A percentile compares a stretch with the other conserved stretches of the same genome.
These are phyloP conservation scores for Ariopsis seemanni DNA, from an alignment of 2,113 vertebrate species.

Conservation along the genomic window DNA sequence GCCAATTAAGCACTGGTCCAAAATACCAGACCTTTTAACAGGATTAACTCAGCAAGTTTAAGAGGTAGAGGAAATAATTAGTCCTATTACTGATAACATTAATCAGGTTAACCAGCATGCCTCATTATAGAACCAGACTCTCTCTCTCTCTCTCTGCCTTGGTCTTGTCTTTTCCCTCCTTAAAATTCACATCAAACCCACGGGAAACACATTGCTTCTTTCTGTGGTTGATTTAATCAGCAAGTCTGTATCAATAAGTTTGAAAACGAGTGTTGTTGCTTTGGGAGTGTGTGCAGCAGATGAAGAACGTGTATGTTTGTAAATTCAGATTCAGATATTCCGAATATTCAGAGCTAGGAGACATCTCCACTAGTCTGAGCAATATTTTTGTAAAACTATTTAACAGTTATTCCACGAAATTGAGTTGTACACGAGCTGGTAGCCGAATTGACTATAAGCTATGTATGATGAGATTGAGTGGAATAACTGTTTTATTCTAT, in stretches of 20 bases:
- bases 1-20: constrained; percentile 57
- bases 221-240: constrained; percentile 2
- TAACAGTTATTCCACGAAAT: too few species aligned
- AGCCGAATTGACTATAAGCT: too few species aligned
- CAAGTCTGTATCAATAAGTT: not conserved
- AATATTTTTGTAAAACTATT: constrained; percentile 3
- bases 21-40: constrained; percentile 65
- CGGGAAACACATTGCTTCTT: not conserved
- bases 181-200: not conserved
- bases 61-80: constrained; percentile 73
- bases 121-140: constrained; percentile 62
- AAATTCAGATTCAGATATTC: constrained; percentile 1
- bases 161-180: not conserved
- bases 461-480: too few species aligned
- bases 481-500: too few species aligned
- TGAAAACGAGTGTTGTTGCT: not conserved
- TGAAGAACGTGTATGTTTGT: not conserved
- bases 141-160: not conserved
- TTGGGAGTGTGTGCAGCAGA: constrained; percentile 14
- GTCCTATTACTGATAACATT: constrained; percentile 71
- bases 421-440: too few species aligned
- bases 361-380: not conserved
- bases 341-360: not conserved
- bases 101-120: constrained; percentile 61
- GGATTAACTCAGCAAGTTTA: constrained; percentile 69